These are phyloP conservation scores for Planiliza haematocheilus DNA, from an alignment of 2,113 vertebrate species.

Conservation along the genomic window DNA sequence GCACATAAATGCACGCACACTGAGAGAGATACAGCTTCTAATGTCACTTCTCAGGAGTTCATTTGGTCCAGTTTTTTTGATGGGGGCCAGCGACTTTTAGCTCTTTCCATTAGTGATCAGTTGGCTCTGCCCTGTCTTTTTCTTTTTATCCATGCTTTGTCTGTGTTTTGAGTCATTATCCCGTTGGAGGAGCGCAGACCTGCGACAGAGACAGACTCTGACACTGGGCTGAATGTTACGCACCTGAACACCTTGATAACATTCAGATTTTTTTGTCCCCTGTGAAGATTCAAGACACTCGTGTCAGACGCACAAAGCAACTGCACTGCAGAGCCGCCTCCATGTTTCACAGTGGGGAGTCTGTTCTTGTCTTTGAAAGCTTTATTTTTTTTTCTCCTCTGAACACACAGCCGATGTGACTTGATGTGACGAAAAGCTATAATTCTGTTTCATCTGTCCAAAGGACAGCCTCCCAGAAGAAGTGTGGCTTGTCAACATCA, in stretches of 20 bases:
- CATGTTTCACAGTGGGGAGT: not conserved
- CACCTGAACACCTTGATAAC: not conserved
- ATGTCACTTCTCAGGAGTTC: no score
- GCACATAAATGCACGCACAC: no score
- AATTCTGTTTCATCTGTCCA: constrained; percentile 9
- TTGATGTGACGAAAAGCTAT: constrained; percentile 12
- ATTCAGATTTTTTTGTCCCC: not conserved
- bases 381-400: not conserved
- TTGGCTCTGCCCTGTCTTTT: no score
- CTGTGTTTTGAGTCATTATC: not conserved
- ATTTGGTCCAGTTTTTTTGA: no score
- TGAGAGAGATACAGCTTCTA: no score
- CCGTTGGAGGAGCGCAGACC: not conserved
- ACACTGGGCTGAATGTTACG: no score
- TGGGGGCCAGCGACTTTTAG: no score
- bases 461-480: constrained; percentile 3
- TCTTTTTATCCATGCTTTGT: no score
- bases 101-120: no score
- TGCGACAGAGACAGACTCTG: no score
- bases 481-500: not conserved
- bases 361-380: constrained; percentile 6
- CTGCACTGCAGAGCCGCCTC: not conserved
- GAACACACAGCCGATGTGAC: not conserved
- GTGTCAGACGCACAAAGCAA: not conserved
- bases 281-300: constrained; percentile 1